These are phyloP conservation scores for Hephaestus fuliginosus DNA, from an alignment of 2,797 vertebrate genomes.

Conservation along the genomic window DNA sequence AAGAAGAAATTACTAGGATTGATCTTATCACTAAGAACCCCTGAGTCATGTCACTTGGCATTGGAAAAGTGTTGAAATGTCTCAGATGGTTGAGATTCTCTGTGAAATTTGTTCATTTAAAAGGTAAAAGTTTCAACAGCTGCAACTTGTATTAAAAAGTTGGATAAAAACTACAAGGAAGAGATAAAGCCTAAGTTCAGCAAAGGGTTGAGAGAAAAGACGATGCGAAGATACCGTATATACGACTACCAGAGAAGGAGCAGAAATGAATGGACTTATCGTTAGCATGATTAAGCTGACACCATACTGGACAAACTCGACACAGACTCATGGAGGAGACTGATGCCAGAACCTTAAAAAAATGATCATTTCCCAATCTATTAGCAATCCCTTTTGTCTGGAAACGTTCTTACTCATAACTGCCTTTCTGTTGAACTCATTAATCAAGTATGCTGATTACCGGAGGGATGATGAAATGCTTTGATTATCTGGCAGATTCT, in stretches of 20 bases:
- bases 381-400: not conserved
- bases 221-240: not conserved
- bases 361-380: not conserved
- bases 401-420: not conserved
- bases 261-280: not conserved
- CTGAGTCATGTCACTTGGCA: conserved; percentile 1
- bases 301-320: not conserved
- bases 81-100: not conserved
- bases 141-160: conserved; percentile 43
- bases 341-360: not conserved
- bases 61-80: not conserved
- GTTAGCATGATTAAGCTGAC: conserved; percentile 2
- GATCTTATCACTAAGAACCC: conserved; percentile 8
- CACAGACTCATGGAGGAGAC: not conserved
- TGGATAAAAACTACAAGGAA: not conserved
- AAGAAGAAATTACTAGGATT: not conserved
- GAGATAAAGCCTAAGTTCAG: not conserved
- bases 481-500: not conserved
- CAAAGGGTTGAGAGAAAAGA: not conserved
- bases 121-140: conserved; percentile 16
- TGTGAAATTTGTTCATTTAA: not conserved
- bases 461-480: not conserved
- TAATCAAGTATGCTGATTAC: not conserved
- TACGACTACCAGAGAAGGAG: not conserved
- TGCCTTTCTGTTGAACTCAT: not conserved